Percentiles rank a stretch among this genome's conserved stretches.
Conservation (phyloP, 2,113 vertebrate genomes). For the Triplophysa dalaica region DNA sequence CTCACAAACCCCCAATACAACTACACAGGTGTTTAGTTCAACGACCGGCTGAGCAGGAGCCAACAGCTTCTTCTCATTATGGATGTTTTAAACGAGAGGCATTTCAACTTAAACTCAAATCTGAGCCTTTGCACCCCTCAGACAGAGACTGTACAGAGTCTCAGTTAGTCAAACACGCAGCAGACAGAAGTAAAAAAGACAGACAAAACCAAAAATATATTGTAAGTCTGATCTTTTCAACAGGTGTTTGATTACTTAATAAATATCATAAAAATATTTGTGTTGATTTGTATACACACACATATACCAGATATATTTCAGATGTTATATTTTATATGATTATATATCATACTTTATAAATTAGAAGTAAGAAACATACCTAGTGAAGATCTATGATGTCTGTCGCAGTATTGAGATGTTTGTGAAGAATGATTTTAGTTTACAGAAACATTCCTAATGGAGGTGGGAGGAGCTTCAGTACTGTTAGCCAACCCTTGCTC, state of each 20-base stretch:
- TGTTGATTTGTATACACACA: not conserved
- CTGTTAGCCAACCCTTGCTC: not conserved
- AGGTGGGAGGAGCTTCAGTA: slow-evolving; percentile 64
- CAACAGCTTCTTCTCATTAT: not conserved
- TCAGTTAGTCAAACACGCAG: not conserved
- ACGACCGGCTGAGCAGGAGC: not conserved
- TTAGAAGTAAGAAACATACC: slow-evolving; percentile 59
- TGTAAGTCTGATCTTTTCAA: slow-evolving; percentile 22
- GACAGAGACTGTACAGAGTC: not conserved
- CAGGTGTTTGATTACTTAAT: not conserved
- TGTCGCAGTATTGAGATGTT: slow-evolving; percentile 41
- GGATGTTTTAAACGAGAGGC: not conserved
- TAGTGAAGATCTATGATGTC: slow-evolving; percentile 46
- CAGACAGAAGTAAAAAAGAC: not conserved
- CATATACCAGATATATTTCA: too few species aligned
- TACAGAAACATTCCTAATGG: slow-evolving; percentile 52
- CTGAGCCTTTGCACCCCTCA: not conserved
- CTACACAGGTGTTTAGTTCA: slow-evolving; percentile 22
- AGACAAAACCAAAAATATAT: not conserved
- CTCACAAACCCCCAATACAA: not conserved
- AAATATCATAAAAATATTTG: not conserved
- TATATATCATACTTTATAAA: not conserved
- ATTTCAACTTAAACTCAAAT: not conserved
- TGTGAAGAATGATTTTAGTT: slow-evolving; percentile 44
- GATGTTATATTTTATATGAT: too few species aligned